Base-by-base conservation (phyloP, 1,140 invertebrate genomes). In the Battus philenor region DNA sequence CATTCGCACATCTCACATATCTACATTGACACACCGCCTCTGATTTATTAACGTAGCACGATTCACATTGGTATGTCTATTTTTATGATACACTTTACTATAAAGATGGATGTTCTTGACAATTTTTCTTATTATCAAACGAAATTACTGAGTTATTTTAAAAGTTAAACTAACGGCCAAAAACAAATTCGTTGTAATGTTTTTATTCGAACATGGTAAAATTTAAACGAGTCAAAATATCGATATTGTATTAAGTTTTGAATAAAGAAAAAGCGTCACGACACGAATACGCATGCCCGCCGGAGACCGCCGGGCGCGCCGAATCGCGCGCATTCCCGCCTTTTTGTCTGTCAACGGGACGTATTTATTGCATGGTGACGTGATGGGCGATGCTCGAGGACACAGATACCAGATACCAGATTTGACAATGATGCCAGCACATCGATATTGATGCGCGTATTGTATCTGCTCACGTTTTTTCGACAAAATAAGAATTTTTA, bases 291-390 rank as follows among this genome's bases (percentile, higher is more conserved):
- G 54, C 52, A 60, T 59, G 54, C 56, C 58, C 55, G 39, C 54
- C 59, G 38, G 61, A 63, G 74, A 81, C 77, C 77, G 74, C 77
- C 77, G 68, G 75, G 63, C 63, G 65, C 64, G 71, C 53, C 49
- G 71, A 79, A 78, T 79, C 73, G 74, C 77, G 63, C 64, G n/a
- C n/a, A n/a, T n/a, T n/a, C n/a, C n/a, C n/a, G n/a, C n/a, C 68
- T 82, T 82, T 82, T 77, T 77, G 57, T 50, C 54, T 32, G 55
- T 60, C 57, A 59, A 39, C 50, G 46, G 50, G 59, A 76, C 61
- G 68, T 78, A 75, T 80, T 80, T 80, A 80, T 77, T 70, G 70
- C 62, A 64, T 66, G 69, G 70, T 74, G 62, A 56, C 57, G 50
- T 45, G 52, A 62, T 57, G 59, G 51, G 51, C 61, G 41, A 38